Base-by-base conservation (phyloP, 2,888 invertebrate genomes). In the Tetheella fluctuosa region DNA sequence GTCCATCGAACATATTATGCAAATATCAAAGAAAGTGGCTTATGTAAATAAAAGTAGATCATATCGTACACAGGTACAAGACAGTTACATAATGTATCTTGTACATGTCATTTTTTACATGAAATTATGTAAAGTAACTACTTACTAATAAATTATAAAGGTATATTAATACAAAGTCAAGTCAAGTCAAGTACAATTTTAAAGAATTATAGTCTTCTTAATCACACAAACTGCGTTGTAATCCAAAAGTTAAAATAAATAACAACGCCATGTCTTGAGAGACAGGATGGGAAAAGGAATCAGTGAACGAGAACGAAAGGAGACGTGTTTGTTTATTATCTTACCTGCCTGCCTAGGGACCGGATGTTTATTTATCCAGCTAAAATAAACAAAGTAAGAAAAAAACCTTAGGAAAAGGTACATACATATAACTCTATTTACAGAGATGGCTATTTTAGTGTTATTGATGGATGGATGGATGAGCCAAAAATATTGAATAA, bases 261-360 rank as follows among this genome's bases (percentile, higher is more conserved):
- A n/a, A 7, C 30, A 54, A 10, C 54, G 34, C 30, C 1, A 28
- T 10, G n/a, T n/a, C 10, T 54, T 64, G 63, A 67, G 63, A 65
- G 53, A 65, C 63, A 67, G 71, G 67, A 69, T 69, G 61, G 34
- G 25, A 54, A 54, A 17, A n/a, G 34, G 23, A 28, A 20, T 56
- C 58, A 54, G 54, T 42, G 52, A 37, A 53, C 54, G 23, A n/a
- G n/a, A 23, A 62, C 60, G 59, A 57, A 60, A 66, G 61, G 62
- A 62, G 61, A 65, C 54, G 58, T 62, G 60, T 71, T 70, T 74
- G 73, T 80, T 79, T 81, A 73, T 76, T 74, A 69, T 65, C 61
- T 71, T 85, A 84, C 84, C 84, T 84, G 81, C 84, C 85, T 84
- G 82, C 55, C 59, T 34, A 55, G 71, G 65, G 72, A 61, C 80